These are phyloP conservation scores for Caracal caracal DNA, from an alignment of 2,113 vertebrate genomes.

Conservation along the genomic window DNA sequence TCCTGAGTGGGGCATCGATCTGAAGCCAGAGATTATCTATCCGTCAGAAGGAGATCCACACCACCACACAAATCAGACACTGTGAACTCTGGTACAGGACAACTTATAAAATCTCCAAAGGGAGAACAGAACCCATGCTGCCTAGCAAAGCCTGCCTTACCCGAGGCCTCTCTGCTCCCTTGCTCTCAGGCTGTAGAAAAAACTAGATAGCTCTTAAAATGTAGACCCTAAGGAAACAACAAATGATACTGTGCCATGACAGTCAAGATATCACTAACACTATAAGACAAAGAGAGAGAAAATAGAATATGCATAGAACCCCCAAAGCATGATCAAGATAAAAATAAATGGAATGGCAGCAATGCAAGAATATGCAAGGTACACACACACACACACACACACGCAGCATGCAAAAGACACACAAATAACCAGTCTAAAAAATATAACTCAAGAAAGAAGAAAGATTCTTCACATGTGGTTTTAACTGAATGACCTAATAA, in stretches of 20 bases:
- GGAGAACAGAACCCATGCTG: neutral
- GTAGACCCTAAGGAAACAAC: neutral
- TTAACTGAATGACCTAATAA: neutral
- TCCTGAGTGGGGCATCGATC: neutral
- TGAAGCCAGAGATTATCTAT: neutral
- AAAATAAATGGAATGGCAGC: neutral
- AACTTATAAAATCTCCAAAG: neutral
- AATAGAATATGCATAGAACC: neutral
- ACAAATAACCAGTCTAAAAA: neutral
- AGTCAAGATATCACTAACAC: neutral
- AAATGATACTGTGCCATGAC: neutral
- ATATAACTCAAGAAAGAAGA: slow-evolving; percentile 16
- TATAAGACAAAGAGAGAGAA: neutral
- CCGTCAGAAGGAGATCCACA: neutral
- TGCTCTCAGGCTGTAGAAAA: neutral
- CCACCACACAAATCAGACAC: neutral
- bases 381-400: neutral
- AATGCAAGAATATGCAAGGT: neutral
- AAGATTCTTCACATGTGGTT: neutral
- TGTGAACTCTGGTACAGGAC: neutral
- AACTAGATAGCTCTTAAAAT: neutral
- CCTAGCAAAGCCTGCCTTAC: neutral
- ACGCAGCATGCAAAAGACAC: neutral
- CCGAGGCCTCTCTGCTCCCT: neutral
- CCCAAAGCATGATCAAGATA: neutral